Evolutionary conservation across 2,888 invertebrate species (phyloP).

Genomic region (Agrotis puta): DNA sequence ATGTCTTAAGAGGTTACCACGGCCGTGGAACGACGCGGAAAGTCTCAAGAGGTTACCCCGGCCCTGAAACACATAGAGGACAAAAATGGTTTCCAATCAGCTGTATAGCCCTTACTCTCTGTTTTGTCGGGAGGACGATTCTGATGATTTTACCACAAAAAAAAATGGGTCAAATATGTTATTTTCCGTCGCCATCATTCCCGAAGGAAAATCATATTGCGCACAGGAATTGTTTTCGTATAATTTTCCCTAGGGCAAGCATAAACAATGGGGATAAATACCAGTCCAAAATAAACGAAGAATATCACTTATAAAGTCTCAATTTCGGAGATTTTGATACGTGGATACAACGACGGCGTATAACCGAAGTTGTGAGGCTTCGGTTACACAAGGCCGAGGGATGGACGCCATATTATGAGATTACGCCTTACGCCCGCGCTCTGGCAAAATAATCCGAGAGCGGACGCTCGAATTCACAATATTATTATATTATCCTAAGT

Average conservation of each 20-base stretch:
- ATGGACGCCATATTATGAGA: conserved; percentile 65
- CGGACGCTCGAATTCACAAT: conserved; percentile 53
- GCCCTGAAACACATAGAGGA: no score
- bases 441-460: conserved; percentile 57
- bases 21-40: no score
- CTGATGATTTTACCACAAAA: no score
- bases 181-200: no score
- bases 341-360: conserved; percentile 46
- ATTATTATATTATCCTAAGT: conserved; percentile 60
- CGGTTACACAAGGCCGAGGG: conserved; percentile 61
- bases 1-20: no score
- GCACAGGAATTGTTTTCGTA: neutral
- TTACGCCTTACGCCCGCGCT: conserved; percentile 63
- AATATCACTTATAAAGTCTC: conserved; percentile 32
- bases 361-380: conserved; percentile 59
- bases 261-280: neutral
- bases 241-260: neutral
- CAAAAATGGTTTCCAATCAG: no score
- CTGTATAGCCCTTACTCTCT: no score
- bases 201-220: no score
- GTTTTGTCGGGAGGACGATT: no score
- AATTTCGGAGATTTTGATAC: conserved; percentile 58
- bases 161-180: no score
- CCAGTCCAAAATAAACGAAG: neutral
- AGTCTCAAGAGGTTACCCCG: no score